phyloP scores from a whole-genome alignment of 2,113 vertebrate genomes.

The Seriola dumerili region DNA sequence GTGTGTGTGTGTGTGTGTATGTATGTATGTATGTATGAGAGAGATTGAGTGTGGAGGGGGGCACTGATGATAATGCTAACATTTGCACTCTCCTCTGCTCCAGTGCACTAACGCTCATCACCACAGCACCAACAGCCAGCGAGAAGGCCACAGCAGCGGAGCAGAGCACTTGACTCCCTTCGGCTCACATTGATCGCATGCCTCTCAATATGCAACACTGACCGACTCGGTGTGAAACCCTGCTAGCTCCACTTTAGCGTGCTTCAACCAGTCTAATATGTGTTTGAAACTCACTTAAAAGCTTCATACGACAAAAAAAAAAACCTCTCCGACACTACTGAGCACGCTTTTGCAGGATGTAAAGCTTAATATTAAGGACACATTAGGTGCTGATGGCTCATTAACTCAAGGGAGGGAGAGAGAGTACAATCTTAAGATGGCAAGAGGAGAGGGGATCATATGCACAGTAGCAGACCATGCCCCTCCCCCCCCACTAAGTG shows the following conservation, averaged over 20 bases:
- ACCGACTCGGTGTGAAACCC: slow-evolving; percentile 28
- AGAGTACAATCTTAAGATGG: slow-evolving; percentile 61
- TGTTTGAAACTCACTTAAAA: slow-evolving; percentile 32
- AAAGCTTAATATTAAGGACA: slow-evolving; percentile 70
- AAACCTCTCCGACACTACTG: neutral
- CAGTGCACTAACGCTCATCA: slow-evolving; percentile 45
- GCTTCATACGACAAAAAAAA: slow-evolving; percentile 12
- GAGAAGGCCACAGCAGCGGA: slow-evolving; percentile 47
- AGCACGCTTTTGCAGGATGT: slow-evolving; percentile 19
- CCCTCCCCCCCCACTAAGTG: slow-evolving; percentile 76
- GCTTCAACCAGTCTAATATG: slow-evolving; percentile 27
- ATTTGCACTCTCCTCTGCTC: slow-evolving; percentile 58
- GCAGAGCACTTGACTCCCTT: slow-evolving; percentile 50
- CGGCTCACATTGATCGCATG: slow-evolving; percentile 39
- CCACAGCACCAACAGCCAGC: slow-evolving; percentile 23
- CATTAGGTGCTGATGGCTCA: slow-evolving; percentile 70
- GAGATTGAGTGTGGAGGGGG: neutral
- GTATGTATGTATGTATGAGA: neutral
- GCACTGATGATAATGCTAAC: slow-evolving; percentile 58
- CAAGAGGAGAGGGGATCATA: slow-evolving; percentile 66
- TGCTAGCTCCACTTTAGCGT: slow-evolving; percentile 4
- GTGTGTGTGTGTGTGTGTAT: neutral
- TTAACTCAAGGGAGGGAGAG: slow-evolving; percentile 44
- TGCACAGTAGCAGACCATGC: slow-evolving; percentile 58
- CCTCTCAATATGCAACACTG: slow-evolving; percentile 32